phyloP scores from a whole-genome alignment of 2,888 invertebrate species.

The Oscheius sp. region DNA sequence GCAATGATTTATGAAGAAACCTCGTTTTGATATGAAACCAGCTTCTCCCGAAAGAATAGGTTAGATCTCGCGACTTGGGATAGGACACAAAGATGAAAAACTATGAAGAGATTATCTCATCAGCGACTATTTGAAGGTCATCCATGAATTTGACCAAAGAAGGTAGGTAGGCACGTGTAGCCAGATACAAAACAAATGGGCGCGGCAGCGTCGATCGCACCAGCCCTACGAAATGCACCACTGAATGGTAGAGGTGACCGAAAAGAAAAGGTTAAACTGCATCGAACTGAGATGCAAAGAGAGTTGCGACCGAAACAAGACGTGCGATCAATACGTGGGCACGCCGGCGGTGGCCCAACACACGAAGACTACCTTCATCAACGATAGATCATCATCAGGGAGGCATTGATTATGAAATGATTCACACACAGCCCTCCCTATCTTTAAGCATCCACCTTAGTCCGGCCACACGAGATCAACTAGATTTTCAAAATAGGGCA shows the following conservation, averaged over 20 bases:
- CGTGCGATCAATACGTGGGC: constrained; percentile 28
- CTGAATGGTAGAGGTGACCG: constrained; percentile 3
- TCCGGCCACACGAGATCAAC: constrained; percentile 12
- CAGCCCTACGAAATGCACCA: not conserved
- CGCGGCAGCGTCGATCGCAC: not conserved
- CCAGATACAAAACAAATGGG: constrained; percentile 17
- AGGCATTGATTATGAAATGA: not conserved
- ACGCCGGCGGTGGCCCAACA: constrained; percentile 21
- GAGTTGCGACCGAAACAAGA: constrained; percentile 31
- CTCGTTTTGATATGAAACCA: not conserved
- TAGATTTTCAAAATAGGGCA: constrained; percentile 26
- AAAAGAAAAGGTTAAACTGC: constrained; percentile 25
- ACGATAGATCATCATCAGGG: constrained; percentile 1
- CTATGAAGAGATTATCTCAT: not conserved
- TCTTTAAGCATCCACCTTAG: not conserved
- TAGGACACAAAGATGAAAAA: not conserved
- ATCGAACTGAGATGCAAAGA: constrained; percentile 21
- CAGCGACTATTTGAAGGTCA: not conserved
- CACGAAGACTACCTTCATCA: constrained; percentile 19
- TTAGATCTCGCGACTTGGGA: not conserved
- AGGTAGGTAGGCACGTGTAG: constrained; percentile 2
- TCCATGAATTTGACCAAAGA: constrained; percentile 5
- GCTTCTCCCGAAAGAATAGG: constrained; percentile 3
- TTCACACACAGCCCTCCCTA: not conserved
- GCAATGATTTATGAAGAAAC: not conserved